Evolutionary conservation across 2,113 vertebrate genomes (phyloP).

Genomic region (Stegastes partitus): DNA sequence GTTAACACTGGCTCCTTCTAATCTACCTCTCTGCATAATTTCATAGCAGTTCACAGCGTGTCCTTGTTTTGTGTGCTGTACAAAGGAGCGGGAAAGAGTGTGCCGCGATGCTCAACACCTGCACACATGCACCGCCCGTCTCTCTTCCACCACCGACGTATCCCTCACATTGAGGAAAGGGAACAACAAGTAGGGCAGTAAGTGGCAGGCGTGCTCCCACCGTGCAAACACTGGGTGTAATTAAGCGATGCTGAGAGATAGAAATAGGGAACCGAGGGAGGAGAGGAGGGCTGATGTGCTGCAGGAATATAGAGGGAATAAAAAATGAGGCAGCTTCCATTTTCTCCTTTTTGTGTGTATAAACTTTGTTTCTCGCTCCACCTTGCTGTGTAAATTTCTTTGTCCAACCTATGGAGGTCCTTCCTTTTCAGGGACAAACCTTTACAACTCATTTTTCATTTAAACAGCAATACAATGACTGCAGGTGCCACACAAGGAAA

Average conservation of each 20-base stretch:
- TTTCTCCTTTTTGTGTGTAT: constrained; percentile 6
- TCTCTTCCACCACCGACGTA: neutral
- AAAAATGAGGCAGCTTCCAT: constrained; percentile 50
- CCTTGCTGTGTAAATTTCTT: neutral
- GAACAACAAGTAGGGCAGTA: constrained; percentile 77
- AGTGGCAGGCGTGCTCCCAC: constrained; percentile 61
- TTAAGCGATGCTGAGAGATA: constrained; percentile 58
- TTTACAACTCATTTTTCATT: accelerated
- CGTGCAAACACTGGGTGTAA: constrained; percentile 71
- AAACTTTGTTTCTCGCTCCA: constrained; percentile 22
- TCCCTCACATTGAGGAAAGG: constrained; percentile 26
- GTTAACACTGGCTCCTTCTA: constrained; percentile 12
- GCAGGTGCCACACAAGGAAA: neutral
- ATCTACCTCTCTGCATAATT: constrained; percentile 51
- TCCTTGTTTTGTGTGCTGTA: constrained; percentile 51
- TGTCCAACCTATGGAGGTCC: neutral
- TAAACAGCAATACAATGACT: neutral
- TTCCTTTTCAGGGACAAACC: neutral
- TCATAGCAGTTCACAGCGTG: constrained; percentile 17
- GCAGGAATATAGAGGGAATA: constrained; percentile 45
- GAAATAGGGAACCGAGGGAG: constrained; percentile 48
- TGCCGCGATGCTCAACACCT: constrained; percentile 35
- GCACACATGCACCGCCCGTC: constrained; percentile 23
- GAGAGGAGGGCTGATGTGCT: constrained; percentile 27
- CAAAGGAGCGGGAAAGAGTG: constrained; percentile 23